Conservation (phyloP, 1,140 invertebrate genomes). For the Lepidurus couesii region DNA sequence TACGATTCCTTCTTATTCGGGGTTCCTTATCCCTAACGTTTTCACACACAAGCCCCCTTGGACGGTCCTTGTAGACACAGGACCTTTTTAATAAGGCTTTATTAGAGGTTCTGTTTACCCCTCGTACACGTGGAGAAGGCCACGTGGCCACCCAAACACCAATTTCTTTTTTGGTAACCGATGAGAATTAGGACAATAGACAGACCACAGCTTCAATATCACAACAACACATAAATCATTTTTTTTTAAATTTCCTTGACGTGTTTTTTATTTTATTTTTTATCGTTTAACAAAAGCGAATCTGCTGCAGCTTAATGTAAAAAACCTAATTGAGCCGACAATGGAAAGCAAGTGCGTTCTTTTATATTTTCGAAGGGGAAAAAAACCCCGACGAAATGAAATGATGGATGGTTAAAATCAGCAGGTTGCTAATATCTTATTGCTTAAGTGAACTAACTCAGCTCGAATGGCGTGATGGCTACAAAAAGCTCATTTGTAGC, state of each 20-base stretch:
- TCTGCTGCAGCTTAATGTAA: background rate
- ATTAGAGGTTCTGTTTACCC: background rate
- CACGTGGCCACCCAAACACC: background rate
- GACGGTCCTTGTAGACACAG: background rate
- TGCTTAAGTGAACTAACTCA: slow-evolving; percentile 22
- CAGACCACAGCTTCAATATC: background rate
- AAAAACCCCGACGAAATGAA: background rate
- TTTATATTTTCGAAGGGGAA: background rate
- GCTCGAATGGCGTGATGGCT: slow-evolving; percentile 2
- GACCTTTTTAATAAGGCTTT: background rate
- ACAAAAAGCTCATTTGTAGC: slow-evolving; percentile 22
- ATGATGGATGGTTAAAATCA: slow-evolving; percentile 19
- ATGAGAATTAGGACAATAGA: background rate
- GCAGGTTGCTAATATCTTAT: slow-evolving; percentile 18
- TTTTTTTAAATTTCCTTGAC: background rate
- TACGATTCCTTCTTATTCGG: background rate
- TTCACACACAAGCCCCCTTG: background rate
- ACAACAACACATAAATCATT: background rate
- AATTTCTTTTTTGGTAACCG: background rate
- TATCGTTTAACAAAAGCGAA: background rate
- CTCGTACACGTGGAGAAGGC: background rate
- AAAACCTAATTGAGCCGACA: slow-evolving; percentile 13
- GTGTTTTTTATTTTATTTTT: background rate
- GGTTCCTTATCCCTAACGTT: background rate
- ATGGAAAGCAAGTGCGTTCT: background rate